Base-by-base conservation (phyloP, 2,113 vertebrate species). In the Campylomormyrus tamandua region DNA sequence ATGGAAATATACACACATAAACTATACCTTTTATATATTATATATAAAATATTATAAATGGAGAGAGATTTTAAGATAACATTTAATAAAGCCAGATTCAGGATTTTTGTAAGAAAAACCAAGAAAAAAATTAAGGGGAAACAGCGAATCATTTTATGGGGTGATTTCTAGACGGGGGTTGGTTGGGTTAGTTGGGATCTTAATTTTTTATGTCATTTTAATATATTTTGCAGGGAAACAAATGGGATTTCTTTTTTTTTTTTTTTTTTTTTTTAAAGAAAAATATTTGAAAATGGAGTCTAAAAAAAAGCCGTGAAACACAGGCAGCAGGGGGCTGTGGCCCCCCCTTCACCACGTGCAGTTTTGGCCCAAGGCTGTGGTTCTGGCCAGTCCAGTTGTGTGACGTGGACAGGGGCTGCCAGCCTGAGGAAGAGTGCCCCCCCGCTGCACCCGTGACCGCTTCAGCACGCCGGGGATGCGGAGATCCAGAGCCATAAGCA, bases 11-110 rank as follows among this genome's bases (percentile, higher is more conserved):
- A 91, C 90, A 93, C 93, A 94, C 92, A 94, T 92, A 94, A 92
- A 94, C 91, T 93, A 93, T 94, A 93, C 94, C 93, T 95, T 80
- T 94, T 95, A 93, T 94, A 95, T 94, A 94, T 94, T 94, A 90
- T 93, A 93, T 91, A 94, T 87, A 88, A 87, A 88, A 91, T 90
- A 89, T 91, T 91, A 89, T 91, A 93, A 91, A 91, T 80, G 89
- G 89, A 89, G 88, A 89, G 88, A 92, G 90, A 93, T 93, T 94
- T 93, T 91, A 93, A 94, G 91, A 91, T 92, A 93, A 93, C 93
- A 90, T 95, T 95, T 93, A 94, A 92, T 91, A 90, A 93, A 77
- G 39, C 53, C 45, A 80, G 74, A 88, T 89, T 93, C 92, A 93
- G 93, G 91, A 93, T 92, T 92, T 70, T 91, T 92, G 27, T 39